Evolutionary conservation across 2,113 vertebrate genomes (phyloP), one percentile per base, ranked within the genome.

Genomic region (Calidris pygmaea): DNA sequence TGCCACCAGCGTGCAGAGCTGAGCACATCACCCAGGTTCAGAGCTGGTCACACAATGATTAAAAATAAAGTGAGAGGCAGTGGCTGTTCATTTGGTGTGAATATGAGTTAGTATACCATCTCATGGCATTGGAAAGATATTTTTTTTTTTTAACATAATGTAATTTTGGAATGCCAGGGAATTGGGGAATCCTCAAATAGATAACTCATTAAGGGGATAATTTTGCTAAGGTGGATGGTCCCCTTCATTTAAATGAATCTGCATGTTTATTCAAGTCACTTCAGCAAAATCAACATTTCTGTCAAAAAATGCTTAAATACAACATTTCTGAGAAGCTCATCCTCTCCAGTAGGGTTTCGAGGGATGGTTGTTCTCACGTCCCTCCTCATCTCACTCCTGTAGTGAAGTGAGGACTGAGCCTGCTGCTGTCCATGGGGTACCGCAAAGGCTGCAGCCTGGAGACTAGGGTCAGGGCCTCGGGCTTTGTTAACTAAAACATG

Each of bases 211-310:
- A 37, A 20, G 22, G 27, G 43, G 52, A 41, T 30, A 14, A 62
- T 43, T 84, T 41, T 84, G 20, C 41, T 48, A 4, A 45, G 24
- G 37, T 5, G 13, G 5, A 10, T 21, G 7, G 4, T 56, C 5
- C 10, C 14, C 12, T 13, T 47, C 6, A 0, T 29, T 87, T 77
- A 50, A 89, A 30, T 17, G 29, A n/a, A 52, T 47, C 2, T 62
- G 14, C 9, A 1, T 65, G 8, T 47, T 84, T 89, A 80, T 72
- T 77, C 9, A 34, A 86, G 65, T 30, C 16, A 9, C 47, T 90
- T 66, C 39, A 93, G 14, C 62, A 82, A 65, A 91, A 56, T 48
- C 56, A 41, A 27, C 45, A 21, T 88, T 96, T 88, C 63, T 73
- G 23, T 60, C 20, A 60, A 32, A 32, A 74, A 71, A 14, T 45